These are phyloP conservation scores for Pardalotus punctatus DNA, from an alignment of 2,113 vertebrate species.

Conservation along the genomic window DNA sequence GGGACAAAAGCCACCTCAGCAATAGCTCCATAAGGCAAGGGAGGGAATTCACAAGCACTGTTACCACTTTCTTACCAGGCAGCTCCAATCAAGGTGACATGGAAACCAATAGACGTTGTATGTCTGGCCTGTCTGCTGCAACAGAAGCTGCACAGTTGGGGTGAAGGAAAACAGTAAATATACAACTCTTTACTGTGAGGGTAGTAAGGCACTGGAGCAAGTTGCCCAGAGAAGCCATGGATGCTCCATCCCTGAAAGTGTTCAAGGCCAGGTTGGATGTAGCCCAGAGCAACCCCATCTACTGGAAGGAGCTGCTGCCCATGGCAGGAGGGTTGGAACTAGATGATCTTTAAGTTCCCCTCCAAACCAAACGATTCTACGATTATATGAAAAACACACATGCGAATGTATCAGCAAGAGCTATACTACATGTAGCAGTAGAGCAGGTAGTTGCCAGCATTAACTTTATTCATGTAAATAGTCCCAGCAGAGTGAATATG, in stretches of 20 bases:
- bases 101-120: not conserved
- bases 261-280: not conserved
- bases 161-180: not conserved
- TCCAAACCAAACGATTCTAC: not conserved
- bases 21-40: not conserved
- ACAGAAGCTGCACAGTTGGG: not conserved
- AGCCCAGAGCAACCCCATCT: not conserved
- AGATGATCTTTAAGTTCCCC: not conserved
- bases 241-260: not conserved
- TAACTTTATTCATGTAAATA: not conserved
- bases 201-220: not conserved
- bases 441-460: not conserved
- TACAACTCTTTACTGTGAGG: not conserved
- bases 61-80: not conserved
- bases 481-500: not conserved
- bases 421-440: not conserved
- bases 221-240: not conserved
- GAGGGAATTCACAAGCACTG: not conserved
- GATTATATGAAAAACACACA: not conserved
- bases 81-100: not conserved
- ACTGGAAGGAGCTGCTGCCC: not conserved
- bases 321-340: not conserved
- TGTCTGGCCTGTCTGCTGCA: accelerated
- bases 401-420: not conserved
- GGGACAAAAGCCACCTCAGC: not conserved